Percentiles rank a stretch among this genome's conserved stretches.
These are phyloP conservation scores for Trachops cirrhosus DNA, from an alignment of 2,797 vertebrate genomes.

Conservation along the genomic window DNA sequence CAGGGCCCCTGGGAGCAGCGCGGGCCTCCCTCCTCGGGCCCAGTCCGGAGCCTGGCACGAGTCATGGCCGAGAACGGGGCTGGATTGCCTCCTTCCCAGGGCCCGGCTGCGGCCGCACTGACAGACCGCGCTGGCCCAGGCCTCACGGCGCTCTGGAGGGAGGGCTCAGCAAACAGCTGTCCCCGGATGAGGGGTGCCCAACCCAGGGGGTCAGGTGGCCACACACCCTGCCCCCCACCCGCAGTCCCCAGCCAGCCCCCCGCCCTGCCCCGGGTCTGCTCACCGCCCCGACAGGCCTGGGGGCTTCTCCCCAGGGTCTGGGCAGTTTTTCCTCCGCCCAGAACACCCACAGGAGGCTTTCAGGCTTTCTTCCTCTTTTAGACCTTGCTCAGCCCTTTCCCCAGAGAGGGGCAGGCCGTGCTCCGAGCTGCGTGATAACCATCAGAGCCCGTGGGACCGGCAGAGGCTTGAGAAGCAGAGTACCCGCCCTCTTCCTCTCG, in stretches of 20 bases:
- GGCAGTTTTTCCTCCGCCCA: background rate
- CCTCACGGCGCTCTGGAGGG: background rate
- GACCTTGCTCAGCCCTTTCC: background rate
- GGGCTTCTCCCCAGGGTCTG: background rate
- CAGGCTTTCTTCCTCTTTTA: background rate
- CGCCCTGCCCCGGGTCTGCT: background rate
- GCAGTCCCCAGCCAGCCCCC: too few relatives aligned
- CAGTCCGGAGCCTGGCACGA: background rate
- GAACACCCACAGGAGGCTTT: background rate
- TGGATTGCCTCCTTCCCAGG: background rate
- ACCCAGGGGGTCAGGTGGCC: background rate
- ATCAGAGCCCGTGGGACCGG: background rate
- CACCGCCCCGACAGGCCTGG: background rate
- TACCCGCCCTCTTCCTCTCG: background rate
- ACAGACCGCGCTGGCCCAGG: accelerated
- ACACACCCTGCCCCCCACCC: too few relatives aligned
- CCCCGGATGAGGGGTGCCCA: background rate
- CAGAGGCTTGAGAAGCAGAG: accelerated
- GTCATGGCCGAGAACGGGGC: background rate
- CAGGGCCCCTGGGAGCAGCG: background rate
- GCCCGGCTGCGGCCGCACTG: background rate
- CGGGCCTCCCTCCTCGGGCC: background rate
- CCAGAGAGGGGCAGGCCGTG: background rate
- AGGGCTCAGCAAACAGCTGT: background rate
- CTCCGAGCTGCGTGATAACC: background rate